phyloP scores from a whole-genome alignment of 92 coral and sea anemone genomes.

The Virgularia gustaviana region DNA sequence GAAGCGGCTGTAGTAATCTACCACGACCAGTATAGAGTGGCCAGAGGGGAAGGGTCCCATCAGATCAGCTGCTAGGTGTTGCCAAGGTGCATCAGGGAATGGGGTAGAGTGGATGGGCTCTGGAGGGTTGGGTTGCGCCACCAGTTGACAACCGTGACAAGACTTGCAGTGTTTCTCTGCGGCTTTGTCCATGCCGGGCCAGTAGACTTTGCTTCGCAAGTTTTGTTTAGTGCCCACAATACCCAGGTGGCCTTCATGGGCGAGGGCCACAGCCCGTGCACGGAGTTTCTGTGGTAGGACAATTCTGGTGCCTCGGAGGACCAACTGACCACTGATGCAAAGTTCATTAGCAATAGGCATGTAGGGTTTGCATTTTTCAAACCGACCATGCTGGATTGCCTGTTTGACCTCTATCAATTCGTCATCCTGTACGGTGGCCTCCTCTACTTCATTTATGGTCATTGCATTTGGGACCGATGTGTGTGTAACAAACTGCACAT shows the following conservation, averaged over 20 bases:
- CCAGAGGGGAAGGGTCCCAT: conserved; percentile 61
- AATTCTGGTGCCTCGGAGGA: conserved; percentile 35
- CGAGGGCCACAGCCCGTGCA: conserved; percentile 31
- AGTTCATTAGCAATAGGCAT: conserved; percentile 35
- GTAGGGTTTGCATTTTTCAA: conserved; percentile 48
- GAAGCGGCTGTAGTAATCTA: conserved; percentile 58
- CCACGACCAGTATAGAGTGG: conserved; percentile 47
- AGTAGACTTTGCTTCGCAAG: conserved; percentile 48
- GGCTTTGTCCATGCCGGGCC: conserved; percentile 60
- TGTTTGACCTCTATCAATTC: conserved; percentile 42
- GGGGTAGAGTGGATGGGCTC: conserved; percentile 54
- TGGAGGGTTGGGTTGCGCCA: conserved; percentile 44
- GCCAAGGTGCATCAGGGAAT: conserved; percentile 55
- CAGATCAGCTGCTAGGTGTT: conserved; percentile 49
- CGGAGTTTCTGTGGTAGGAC: conserved; percentile 40
- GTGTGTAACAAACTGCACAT: not conserved
- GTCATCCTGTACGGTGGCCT: conserved; percentile 34
- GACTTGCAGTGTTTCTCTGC: conserved; percentile 31
- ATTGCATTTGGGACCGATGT: not conserved
- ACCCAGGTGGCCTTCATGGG: conserved; percentile 53
- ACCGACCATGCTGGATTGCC: conserved; percentile 39
- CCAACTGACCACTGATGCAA: conserved; percentile 34
- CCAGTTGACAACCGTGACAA: conserved; percentile 54
- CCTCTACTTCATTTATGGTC: conserved; percentile 38
- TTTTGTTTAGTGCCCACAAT: conserved; percentile 52